phyloP scores from a whole-genome alignment of 2,888 invertebrate genomes.

The Notodromas monacha region DNA sequence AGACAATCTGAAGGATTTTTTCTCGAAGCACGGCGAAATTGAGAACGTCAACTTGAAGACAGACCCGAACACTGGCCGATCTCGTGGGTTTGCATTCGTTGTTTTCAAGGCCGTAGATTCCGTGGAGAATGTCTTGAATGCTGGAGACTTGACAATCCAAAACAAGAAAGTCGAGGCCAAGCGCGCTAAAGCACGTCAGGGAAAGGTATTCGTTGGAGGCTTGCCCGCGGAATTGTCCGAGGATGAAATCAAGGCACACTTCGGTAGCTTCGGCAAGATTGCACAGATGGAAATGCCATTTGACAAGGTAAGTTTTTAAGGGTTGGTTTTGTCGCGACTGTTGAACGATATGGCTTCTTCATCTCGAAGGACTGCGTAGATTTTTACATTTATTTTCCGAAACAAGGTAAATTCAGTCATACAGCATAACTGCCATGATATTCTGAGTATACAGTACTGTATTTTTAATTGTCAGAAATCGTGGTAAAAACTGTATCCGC shows the following conservation, averaged over 20 bases:
- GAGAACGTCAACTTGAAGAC: constrained; percentile 88
- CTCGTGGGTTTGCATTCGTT: constrained; percentile 85
- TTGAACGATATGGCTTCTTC: no score
- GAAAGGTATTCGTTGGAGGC: constrained; percentile 86
- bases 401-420: no score
- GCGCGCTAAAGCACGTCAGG: constrained; percentile 71
- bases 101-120: constrained; percentile 60
- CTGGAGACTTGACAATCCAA: constrained; percentile 63
- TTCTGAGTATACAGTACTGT: no score
- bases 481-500: no score
- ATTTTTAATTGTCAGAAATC: no score
- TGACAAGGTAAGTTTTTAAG: constrained; percentile 81
- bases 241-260: constrained; percentile 71
- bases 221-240: constrained; percentile 67
- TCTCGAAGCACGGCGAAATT: constrained; percentile 69
- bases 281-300: constrained; percentile 85
- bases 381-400: no score
- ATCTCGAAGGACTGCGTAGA: no score
- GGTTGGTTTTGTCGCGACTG: no score
- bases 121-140: constrained; percentile 49
- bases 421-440: no score
- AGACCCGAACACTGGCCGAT: constrained; percentile 71
- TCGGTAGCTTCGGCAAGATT: constrained; percentile 72
- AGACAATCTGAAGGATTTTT: constrained; percentile 86
- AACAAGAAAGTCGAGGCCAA: constrained; percentile 85